Base-by-base conservation (phyloP, 2,113 vertebrate species). In the Panthera uncia region DNA sequence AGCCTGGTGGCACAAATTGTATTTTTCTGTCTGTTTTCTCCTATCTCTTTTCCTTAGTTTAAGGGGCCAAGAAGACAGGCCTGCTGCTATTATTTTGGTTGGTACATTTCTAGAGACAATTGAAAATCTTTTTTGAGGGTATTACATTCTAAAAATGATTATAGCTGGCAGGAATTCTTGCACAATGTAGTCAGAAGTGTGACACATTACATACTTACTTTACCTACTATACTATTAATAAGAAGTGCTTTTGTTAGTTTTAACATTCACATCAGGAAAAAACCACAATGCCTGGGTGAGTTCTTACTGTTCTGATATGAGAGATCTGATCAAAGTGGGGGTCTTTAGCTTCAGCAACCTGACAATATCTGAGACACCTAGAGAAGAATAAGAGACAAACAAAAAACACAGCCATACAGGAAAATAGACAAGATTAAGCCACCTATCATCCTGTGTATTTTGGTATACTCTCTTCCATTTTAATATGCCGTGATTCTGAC, bases 21-120 rank as follows among this genome's bases (percentile, higher is more conserved):
- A 16, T 78, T 79, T 94, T 91, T 83, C 55, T 57, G 10, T 69
- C 68, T 25, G 3, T 41, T 65, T 90, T 23, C n/a, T 74, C 12
- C n/a, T 65, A 16, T 79, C 38, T 76, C 48, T 95, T 95, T 83
- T n/a, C 31, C 36, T 81, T 90, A 29, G 3, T 85, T 74, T 88
- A n/a, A 74, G 41, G 36, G 25, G 0, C 57, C 57, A 10, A 88
- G 29, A 57, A 85, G 76, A 78, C 48, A 94, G 61, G 16, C 9
- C 36, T 76, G 10, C 10, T 94, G 55, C 65, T 94, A 0, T 76
- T 48, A 57, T 82, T 96, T 89, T 89, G 3, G 12, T 71, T 84
- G 69, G 33, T 45, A 38, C 33, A 29, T 97, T 90, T 95, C 78
- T 52, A 93, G 79, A 94, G 50, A 95, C 12, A 69, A 14, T 33